phyloP scores from a whole-genome alignment of 2,888 invertebrate species.

The Thumatha senex region DNA sequence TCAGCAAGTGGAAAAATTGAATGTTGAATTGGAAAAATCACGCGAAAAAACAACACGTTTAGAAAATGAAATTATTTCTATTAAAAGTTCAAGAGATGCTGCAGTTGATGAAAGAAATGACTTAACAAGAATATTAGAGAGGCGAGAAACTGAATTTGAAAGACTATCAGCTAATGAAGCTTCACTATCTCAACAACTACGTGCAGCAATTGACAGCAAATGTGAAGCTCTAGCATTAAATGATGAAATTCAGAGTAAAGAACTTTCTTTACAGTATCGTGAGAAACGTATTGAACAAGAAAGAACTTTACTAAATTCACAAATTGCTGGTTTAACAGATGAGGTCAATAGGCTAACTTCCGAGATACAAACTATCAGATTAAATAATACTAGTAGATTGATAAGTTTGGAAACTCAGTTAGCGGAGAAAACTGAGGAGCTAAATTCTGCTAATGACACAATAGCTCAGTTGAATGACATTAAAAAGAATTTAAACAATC shows the following conservation, averaged over 20 bases:
- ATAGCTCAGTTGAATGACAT: constrained; percentile 87
- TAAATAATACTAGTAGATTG: constrained; percentile 86
- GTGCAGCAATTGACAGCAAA: constrained; percentile 90
- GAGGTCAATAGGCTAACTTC: constrained; percentile 91
- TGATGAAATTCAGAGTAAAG: constrained; percentile 92
- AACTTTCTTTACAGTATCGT: constrained; percentile 90
- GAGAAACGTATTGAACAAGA: constrained; percentile 94
- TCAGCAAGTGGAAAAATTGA: constrained; percentile 84
- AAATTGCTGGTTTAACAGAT: constrained; percentile 90
- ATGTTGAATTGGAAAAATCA: constrained; percentile 85
- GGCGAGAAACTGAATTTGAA: constrained; percentile 89
- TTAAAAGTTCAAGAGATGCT: constrained; percentile 87
- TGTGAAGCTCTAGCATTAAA: constrained; percentile 91
- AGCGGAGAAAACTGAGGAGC: constrained; percentile 90
- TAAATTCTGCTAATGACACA: constrained; percentile 87
- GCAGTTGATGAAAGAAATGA: constrained; percentile 90
- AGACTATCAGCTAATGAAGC: constrained; percentile 87
- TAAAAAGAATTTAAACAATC: constrained; percentile 86
- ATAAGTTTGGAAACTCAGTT: constrained; percentile 89
- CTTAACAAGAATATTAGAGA: constrained; percentile 87
- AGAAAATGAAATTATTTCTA: constrained; percentile 86
- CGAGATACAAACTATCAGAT: constrained; percentile 89
- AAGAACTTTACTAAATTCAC: constrained; percentile 88
- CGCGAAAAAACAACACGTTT: constrained; percentile 85
- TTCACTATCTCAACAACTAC: constrained; percentile 88